Percentiles rank a stretch among this genome's conserved stretches.
phyloP scores from a whole-genome alignment of 2,888 invertebrate genomes.

The Epsilonema sp. region DNA sequence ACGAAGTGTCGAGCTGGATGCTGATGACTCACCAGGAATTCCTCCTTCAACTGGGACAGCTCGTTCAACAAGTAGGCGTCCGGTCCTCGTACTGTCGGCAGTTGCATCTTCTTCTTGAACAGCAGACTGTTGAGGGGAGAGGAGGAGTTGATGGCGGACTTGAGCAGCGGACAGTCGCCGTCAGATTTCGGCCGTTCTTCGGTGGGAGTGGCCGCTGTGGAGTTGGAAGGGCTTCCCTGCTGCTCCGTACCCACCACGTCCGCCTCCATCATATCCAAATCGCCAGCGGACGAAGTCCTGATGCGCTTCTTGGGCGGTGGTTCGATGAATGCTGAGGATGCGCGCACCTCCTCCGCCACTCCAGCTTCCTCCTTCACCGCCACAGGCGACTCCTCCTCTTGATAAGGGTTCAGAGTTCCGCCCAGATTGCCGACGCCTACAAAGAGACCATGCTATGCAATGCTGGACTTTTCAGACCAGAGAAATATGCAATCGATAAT shows the following conservation, averaged over 20 bases:
- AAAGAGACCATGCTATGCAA: neutral
- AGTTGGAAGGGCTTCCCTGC: too few species aligned
- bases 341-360: too few species aligned
- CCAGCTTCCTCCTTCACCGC: too few species aligned
- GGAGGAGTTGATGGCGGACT: neutral
- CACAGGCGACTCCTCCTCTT: too few species aligned
- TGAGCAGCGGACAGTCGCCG: slow-evolving; percentile 1
- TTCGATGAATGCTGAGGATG: too few species aligned
- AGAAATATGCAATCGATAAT: too few species aligned
- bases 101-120: slow-evolving; percentile 11
- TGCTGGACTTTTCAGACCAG: too few species aligned
- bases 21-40: too few species aligned
- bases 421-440: slow-evolving; percentile 3
- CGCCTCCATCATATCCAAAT: too few species aligned
- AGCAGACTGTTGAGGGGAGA: slow-evolving; percentile 10
- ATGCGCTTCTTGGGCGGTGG: neutral
- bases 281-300: neutral
- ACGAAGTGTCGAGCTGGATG: too few species aligned
- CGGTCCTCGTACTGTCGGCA: too few species aligned
- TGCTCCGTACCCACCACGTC: too few species aligned
- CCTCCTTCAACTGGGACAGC: neutral
- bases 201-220: neutral
- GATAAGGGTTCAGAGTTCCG: neutral
- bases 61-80: neutral
- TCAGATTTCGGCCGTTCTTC: neutral